Evolutionary conservation across 2,888 invertebrate species (phyloP), one percentile per base, ranked within the genome.

Genomic region (Tiliacea aurago): DNA sequence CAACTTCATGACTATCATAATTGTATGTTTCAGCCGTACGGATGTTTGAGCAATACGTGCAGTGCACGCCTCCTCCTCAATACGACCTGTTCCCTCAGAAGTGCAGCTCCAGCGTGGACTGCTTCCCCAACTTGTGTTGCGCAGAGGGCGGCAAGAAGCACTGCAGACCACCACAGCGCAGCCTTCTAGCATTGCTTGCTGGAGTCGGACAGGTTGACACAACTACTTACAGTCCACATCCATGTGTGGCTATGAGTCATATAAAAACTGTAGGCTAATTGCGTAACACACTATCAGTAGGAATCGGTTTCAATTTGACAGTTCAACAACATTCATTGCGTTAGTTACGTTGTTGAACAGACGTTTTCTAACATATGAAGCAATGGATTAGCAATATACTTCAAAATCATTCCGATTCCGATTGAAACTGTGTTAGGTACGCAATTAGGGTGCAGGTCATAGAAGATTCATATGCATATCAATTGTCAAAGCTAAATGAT

Each of bases 111-210:
- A 97, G 97, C 20, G 95, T 98, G 6, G 98, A 98, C 91, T 98
- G 98, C 90, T 98, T 98, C 91, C 98, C 98, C 11, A 98, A 98
- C 93, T 95, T 98, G 76, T 98, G 98, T 90, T 98, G 98, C 80
- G 98, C 98, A 84, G 98, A 98, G 92, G 97, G 97, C 59, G 97
- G 97, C 7, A 97, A 97, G 86, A 97, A 97, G 84, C 97, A 97
- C 86, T 98, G 98, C 88, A 96, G 98, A 62, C 98, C 98, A 11
- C 98, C 98, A 49, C 97, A 97, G 89, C 97, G 97, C 84, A 98
- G 98, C 20, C 90, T 98, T 2, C 92, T 98, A 37, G 97, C 97
- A 0, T 90, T 98, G 71, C 94, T 98, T 66, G 97, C 97, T 61
- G 97, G 96, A 59, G 94, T 97, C 37, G 95, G 97, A 67, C 96